These are phyloP conservation scores for Triplophysa bombifrons DNA, from an alignment of 2,797 vertebrate genomes.

Conservation along the genomic window DNA sequence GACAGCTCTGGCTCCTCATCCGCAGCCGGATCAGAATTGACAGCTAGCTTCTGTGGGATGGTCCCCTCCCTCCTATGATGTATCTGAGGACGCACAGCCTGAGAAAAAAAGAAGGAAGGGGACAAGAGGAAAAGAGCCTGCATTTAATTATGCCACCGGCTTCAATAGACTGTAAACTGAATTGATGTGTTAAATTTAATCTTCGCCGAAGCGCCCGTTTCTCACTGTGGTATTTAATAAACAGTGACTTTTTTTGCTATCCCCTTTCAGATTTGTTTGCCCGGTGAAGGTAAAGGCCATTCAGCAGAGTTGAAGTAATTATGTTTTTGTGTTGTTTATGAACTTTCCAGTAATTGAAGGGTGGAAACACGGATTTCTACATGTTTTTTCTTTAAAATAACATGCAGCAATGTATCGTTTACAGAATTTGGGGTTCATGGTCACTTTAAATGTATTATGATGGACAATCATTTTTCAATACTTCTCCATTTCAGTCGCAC, in stretches of 20 bases:
- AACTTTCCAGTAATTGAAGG: conserved; percentile 21
- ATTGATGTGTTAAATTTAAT: conserved; percentile 77
- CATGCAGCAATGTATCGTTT: too few relatives aligned
- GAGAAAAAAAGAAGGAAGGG: conserved; percentile 17
- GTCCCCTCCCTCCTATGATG: conserved; percentile 49
- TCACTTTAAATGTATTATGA: background rate
- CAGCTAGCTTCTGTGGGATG: conserved; percentile 58
- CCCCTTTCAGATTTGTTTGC: conserved; percentile 64
- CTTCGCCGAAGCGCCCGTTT: conserved; percentile 69
- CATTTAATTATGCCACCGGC: conserved; percentile 84
- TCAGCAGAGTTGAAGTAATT: conserved; percentile 54
- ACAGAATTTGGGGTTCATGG: too few relatives aligned
- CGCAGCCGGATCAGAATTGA: conserved; percentile 65
- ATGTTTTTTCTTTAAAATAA: too few relatives aligned
- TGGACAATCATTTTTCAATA: background rate
- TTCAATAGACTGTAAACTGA: conserved; percentile 69
- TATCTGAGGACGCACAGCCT: conserved; percentile 60
- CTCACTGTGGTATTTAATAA: conserved; percentile 75
- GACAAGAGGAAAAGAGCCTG: conserved; percentile 60
- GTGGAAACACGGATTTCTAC: background rate
- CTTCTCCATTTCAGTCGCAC: background rate
- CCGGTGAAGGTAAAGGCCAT: conserved; percentile 61
- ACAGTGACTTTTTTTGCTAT: conserved; percentile 64
- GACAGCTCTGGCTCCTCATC: conserved; percentile 65
- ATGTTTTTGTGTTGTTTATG: conserved; percentile 18